phyloP scores from a whole-genome alignment of 2,888 invertebrate species.

The Plutella xylostella region DNA sequence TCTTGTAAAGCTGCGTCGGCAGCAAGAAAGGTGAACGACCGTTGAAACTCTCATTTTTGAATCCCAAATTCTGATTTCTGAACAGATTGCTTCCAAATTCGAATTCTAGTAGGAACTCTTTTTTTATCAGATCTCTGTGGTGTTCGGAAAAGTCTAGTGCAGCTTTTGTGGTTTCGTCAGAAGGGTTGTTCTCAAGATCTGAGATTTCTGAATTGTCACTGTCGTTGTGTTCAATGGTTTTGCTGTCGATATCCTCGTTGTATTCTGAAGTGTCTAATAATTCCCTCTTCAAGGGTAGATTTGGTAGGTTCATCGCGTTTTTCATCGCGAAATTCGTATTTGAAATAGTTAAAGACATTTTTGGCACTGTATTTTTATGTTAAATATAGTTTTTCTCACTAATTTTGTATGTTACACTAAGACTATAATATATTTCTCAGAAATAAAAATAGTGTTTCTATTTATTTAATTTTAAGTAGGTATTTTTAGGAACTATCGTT shows the following conservation, averaged over 20 bases:
- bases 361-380: slow-evolving; percentile 10
- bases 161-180: slow-evolving; percentile 34
- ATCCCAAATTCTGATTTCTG: slow-evolving; percentile 47
- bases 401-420: slow-evolving; percentile 22
- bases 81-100: slow-evolving; percentile 51
- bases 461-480: slow-evolving; percentile 59
- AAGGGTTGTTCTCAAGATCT: slow-evolving; percentile 51
- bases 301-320: slow-evolving; percentile 51
- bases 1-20: slow-evolving; percentile 84
- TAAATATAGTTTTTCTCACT: slow-evolving; percentile 16
- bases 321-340: slow-evolving; percentile 51
- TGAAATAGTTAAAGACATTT: slow-evolving; percentile 55
- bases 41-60: slow-evolving; percentile 48
- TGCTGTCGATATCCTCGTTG: slow-evolving; percentile 35
- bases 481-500: slow-evolving; percentile 72
- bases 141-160: slow-evolving; percentile 53
- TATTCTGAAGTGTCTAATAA: slow-evolving; percentile 41
- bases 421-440: slow-evolving; percentile 30
- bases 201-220: slow-evolving; percentile 53
- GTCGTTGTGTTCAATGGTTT: slow-evolving; percentile 41
- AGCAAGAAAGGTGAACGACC: slow-evolving; percentile 71
- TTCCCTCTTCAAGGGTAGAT: slow-evolving; percentile 58
- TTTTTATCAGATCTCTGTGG: slow-evolving; percentile 62
- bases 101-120: slow-evolving; percentile 60
- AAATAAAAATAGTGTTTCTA: slow-evolving; percentile 64